Evolutionary conservation across 2,113 vertebrate species (phyloP).

Genomic region (Nothoprocta perdicaria): DNA sequence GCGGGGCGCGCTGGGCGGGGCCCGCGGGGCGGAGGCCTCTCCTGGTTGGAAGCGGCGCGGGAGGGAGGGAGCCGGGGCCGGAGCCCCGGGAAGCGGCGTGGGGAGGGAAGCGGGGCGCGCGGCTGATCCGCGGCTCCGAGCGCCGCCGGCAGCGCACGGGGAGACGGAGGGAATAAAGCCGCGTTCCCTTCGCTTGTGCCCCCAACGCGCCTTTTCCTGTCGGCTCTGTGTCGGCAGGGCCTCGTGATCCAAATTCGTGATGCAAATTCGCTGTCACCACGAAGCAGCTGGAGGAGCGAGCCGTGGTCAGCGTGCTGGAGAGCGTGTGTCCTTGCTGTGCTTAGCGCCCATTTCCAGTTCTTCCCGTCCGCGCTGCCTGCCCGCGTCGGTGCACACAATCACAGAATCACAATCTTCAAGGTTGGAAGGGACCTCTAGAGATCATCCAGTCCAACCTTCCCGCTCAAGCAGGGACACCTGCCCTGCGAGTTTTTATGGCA

Average conservation of each 20-base stretch:
- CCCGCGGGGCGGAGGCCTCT: not conserved
- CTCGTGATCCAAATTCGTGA: not conserved
- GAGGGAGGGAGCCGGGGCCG: too few relatives aligned
- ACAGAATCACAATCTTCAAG: too few relatives aligned
- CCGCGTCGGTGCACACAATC: not conserved
- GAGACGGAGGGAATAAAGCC: not conserved
- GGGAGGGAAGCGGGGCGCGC: too few relatives aligned
- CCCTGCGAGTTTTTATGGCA: not conserved
- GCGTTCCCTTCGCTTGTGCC: fast-evolving
- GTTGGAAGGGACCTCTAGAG: too few relatives aligned
- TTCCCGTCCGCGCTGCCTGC: not conserved
- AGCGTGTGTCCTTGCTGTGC: too few relatives aligned
- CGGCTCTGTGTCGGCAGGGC: too few relatives aligned
- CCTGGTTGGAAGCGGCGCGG: fast-evolving
- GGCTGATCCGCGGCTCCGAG: too few relatives aligned
- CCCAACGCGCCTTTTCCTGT: fast-evolving
- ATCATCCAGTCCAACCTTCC: too few relatives aligned
- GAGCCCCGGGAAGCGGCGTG: too few relatives aligned
- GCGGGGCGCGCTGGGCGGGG: not conserved
- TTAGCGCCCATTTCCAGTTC: not conserved
- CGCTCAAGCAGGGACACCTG: too few relatives aligned
- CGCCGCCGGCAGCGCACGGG: fast-evolving
- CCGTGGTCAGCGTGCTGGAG: not conserved
- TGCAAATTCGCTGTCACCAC: not conserved
- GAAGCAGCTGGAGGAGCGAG: not conserved